Conservation (phyloP, 2,113 vertebrate species). For the Athene noctua region DNA sequence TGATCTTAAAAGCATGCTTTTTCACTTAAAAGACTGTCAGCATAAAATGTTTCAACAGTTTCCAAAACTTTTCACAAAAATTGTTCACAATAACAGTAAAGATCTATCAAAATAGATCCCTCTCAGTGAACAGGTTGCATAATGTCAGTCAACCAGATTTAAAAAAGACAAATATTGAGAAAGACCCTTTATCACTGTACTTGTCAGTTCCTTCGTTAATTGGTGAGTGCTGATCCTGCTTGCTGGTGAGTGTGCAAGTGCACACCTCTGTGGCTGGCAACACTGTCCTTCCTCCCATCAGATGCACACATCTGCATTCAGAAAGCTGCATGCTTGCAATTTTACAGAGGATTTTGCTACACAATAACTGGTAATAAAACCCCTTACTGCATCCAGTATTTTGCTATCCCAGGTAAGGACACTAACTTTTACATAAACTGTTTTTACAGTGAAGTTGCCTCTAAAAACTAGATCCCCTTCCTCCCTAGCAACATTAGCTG, state of each 20-base stretch:
- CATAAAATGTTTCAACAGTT: not conserved
- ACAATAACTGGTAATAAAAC: not conserved
- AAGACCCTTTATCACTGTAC: not conserved
- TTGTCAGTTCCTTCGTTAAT: not conserved
- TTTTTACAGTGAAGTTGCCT: not conserved
- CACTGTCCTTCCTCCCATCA: not conserved
- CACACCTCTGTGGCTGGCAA: not conserved
- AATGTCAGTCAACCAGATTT: not conserved
- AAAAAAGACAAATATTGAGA: not conserved
- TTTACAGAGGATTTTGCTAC: not conserved
- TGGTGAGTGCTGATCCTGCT: not conserved
- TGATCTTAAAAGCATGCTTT: not conserved
- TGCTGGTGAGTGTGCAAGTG: fast-evolving
- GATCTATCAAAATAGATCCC: not conserved
- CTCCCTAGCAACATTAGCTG: not conserved
- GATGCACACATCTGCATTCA: not conserved
- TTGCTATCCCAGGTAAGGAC: not conserved
- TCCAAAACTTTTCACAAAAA: not conserved
- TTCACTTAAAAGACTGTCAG: not conserved
- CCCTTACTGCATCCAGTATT: not conserved
- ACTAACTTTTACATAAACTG: not conserved
- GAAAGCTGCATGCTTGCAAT: not conserved
- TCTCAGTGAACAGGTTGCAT: not conserved
- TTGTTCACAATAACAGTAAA: not conserved
- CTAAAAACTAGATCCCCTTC: not conserved